phyloP scores from a whole-genome alignment of 1,140 invertebrate species.

The Limonius californicus region DNA sequence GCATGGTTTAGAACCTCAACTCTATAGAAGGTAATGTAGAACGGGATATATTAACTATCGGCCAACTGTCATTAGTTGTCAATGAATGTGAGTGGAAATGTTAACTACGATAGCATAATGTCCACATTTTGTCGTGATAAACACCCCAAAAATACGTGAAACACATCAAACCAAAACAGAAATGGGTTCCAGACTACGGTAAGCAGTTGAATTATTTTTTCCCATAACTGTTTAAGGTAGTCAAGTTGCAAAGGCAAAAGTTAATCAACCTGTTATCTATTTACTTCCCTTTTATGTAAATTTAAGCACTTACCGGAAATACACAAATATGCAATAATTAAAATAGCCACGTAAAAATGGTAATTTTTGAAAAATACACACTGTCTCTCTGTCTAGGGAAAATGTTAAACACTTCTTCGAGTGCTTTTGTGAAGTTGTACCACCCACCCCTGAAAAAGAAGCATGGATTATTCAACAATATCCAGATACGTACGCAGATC shows the following conservation, averaged over 20 bases:
- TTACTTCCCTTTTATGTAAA: neutral
- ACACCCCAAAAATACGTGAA: neutral
- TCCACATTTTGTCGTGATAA: neutral
- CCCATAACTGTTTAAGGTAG: neutral
- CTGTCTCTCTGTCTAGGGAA: conserved; percentile 52
- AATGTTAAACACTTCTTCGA: conserved; percentile 78
- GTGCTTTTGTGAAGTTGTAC: conserved; percentile 78
- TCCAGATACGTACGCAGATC: conserved; percentile 68
- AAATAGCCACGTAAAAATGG: too few relatives aligned
- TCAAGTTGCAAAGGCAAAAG: neutral
- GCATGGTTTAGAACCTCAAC: too few relatives aligned
- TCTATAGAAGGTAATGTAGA: too few relatives aligned
- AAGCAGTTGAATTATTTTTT: conserved; percentile 1
- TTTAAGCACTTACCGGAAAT: neutral
- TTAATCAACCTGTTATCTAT: conserved; percentile 6
- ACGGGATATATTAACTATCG: too few relatives aligned
- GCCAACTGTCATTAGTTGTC: neutral
- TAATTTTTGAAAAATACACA: too few relatives aligned
- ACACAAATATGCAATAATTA: neutral
- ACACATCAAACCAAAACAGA: neutral
- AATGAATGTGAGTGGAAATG: neutral
- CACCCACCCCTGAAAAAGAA: conserved; percentile 56
- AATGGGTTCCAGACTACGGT: conserved; percentile 31
- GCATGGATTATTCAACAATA: conserved; percentile 75
- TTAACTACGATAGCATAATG: neutral